Conservation (phyloP, 2,113 vertebrate genomes). For the Caranx ignobilis region DNA sequence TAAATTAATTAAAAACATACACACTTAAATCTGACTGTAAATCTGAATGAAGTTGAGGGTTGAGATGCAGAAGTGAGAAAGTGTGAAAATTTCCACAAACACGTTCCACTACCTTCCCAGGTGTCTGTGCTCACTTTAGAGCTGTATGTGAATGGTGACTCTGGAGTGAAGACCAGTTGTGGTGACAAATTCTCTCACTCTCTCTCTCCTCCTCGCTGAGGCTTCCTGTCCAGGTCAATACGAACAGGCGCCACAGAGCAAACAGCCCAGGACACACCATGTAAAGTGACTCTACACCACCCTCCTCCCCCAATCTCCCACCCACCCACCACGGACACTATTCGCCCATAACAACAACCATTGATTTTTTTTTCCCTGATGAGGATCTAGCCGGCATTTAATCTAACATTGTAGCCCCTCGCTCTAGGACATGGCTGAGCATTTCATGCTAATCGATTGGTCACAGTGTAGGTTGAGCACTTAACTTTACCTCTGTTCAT, state of each 20-base stretch:
- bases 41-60: background rate
- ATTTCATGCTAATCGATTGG: conserved; percentile 94
- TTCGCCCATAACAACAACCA: conserved; percentile 89
- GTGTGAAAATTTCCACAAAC: background rate
- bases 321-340: conserved; percentile 81
- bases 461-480: conserved; percentile 75
- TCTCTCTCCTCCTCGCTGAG: conserved; percentile 18
- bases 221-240: conserved; percentile 88
- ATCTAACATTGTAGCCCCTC: conserved; percentile 94
- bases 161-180: conserved; percentile 4
- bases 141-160: background rate
- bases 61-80: background rate
- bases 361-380: conserved; percentile 95
- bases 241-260: conserved; percentile 87
- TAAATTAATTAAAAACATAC: background rate
- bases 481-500: conserved; percentile 53
- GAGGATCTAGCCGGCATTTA: conserved; percentile 95
- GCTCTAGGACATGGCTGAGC: conserved; percentile 92
- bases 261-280: conserved; percentile 84
- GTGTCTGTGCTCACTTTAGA: background rate
- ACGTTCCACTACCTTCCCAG: background rate
- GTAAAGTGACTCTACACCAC: conserved; percentile 88
- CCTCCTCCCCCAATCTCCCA: conserved; percentile 37
- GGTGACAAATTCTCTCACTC: conserved; percentile 53
- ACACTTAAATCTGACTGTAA: background rate